A percentile compares a stretch with the other conserved stretches of the same genome.
These are phyloP conservation scores for Sakesphorus luctuosus DNA, from an alignment of 2,113 vertebrate species.

Conservation along the genomic window DNA sequence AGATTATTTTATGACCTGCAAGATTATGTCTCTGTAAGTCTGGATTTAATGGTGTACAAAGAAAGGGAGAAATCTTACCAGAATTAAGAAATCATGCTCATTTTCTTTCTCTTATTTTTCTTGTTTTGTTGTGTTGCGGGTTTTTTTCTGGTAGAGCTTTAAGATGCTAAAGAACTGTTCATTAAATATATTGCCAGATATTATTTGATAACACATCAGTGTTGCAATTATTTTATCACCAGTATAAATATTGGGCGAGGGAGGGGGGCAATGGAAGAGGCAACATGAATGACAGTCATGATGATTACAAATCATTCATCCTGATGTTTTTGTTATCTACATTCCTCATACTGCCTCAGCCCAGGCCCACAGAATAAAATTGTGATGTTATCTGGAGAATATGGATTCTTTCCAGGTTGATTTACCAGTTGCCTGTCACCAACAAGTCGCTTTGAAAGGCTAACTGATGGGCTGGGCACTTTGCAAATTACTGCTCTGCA, in stretches of 20 bases:
- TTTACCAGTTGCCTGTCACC: constrained; percentile 41
- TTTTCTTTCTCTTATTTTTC: not conserved
- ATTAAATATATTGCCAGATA: not conserved
- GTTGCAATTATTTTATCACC: not conserved
- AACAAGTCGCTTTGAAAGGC: not conserved
- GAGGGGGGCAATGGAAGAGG: not conserved
- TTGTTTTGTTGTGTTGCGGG: not conserved
- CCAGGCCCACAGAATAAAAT: not conserved
- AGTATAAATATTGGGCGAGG: not conserved
- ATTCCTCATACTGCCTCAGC: not conserved
- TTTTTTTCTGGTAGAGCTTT: not conserved
- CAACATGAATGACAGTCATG: not conserved
- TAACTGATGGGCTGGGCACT: not conserved
- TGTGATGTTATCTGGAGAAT: constrained; percentile 4
- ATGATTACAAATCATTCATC: not conserved
- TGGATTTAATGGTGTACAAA: not conserved
- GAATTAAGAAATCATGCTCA: not conserved
- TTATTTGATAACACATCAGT: not conserved
- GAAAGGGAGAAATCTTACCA: not conserved
- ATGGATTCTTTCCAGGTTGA: constrained; percentile 2
- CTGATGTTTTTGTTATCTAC: not conserved
- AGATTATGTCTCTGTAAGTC: not conserved
- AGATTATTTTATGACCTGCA: not conserved
- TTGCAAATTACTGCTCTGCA: constrained; percentile 37
- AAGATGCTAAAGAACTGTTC: not conserved